A percentile compares a stretch with the other conserved stretches of the same genome.
phyloP scores from a whole-genome alignment of 1,140 invertebrate species.

The Panagrolaimus sp. region DNA sequence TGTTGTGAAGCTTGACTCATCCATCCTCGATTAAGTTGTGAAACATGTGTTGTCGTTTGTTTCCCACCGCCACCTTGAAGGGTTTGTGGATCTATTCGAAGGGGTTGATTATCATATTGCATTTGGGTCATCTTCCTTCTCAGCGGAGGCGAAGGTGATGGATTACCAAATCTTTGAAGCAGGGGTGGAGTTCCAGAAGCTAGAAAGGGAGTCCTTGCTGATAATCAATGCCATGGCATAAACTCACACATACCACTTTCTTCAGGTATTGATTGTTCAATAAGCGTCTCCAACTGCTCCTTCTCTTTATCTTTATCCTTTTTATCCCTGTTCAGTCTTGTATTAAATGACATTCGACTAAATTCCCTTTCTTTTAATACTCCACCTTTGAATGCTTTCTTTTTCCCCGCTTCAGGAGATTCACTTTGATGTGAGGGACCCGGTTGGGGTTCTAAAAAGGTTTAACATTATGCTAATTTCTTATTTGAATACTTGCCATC shows the following conservation, averaged over 20 bases:
- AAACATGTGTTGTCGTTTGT: slow-evolving; percentile 6
- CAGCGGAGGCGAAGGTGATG: neutral
- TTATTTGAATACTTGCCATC: neutral
- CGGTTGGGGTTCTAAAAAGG: slow-evolving; percentile 21
- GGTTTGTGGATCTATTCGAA: neutral
- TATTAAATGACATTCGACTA: slow-evolving; percentile 48
- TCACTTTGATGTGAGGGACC: neutral
- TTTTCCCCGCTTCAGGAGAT: neutral
- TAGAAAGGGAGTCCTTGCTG: neutral
- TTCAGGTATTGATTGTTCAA: slow-evolving; percentile 7
- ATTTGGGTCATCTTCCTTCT: neutral
- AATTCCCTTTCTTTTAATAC: slow-evolving; percentile 42
- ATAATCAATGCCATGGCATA: too few relatives aligned
- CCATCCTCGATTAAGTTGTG: neutral
- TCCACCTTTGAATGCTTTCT: slow-evolving; percentile 19
- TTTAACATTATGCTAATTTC: neutral
- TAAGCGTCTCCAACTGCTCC: neutral
- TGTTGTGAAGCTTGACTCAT: neutral
- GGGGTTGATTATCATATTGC: neutral
- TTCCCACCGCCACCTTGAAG: neutral
- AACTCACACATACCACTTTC: neutral
- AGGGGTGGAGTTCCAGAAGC: neutral
- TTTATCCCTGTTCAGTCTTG: slow-evolving; percentile 20
- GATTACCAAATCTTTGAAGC: neutral
- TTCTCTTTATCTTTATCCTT: slow-evolving; percentile 11